Percentiles rank a stretch among this genome's conserved stretches.
Evolutionary conservation across 2,113 vertebrate genomes (phyloP).

Genomic region (Blennius ocellaris): DNA sequence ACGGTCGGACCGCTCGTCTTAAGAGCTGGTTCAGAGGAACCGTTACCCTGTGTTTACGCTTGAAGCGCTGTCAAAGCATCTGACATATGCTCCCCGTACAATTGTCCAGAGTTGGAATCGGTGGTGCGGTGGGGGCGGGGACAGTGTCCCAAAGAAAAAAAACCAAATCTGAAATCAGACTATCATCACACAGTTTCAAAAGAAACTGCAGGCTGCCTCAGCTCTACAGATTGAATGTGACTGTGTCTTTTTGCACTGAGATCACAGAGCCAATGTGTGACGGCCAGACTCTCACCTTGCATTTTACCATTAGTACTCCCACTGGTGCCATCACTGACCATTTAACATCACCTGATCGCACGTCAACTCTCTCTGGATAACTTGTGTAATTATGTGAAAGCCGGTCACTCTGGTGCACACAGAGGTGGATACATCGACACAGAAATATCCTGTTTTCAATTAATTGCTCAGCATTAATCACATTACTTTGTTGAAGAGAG

Average conservation of each 20-base stretch:
- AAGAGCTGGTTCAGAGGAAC: slow-evolving; percentile 14
- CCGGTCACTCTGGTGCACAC: too few relatives aligned
- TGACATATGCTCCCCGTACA: background rate
- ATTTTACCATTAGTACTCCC: background rate
- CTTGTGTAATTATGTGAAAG: too few relatives aligned
- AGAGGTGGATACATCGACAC: too few relatives aligned
- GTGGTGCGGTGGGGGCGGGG: background rate
- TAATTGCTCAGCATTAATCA: too few relatives aligned
- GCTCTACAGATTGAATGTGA: background rate
- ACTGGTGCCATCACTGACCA: too few relatives aligned
- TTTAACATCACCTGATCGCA: too few relatives aligned
- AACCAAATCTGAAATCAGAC: background rate
- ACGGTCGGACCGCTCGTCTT: slow-evolving; percentile 14
- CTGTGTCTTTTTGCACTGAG: background rate
- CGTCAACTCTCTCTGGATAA: background rate
- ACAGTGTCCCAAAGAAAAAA: background rate
- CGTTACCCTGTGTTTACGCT: background rate
- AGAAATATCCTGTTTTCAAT: too few relatives aligned
- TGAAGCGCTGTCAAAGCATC: slow-evolving; percentile 1
- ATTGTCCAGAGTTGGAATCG: background rate
- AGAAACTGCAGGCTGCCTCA: background rate
- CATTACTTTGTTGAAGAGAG: too few relatives aligned
- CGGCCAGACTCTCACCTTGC: background rate
- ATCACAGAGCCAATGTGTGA: background rate
- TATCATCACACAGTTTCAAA: background rate